Evolutionary conservation across 2,797 vertebrate species (phyloP), one percentile per base, ranked within the genome.

Genomic region (Lindbergichthys nudifrons): DNA sequence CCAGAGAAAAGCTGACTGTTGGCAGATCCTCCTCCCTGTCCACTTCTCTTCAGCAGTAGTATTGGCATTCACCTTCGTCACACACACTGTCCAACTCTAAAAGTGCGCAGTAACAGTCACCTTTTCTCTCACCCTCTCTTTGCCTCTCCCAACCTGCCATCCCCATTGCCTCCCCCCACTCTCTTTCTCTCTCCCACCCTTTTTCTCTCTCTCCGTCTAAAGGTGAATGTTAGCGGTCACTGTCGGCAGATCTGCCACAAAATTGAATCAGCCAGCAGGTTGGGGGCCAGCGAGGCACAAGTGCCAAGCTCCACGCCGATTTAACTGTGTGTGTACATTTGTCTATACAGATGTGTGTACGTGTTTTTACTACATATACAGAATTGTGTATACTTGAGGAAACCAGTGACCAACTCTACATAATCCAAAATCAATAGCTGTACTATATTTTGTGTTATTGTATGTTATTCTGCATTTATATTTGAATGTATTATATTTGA

Each of bases 241-340:
- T 75, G 85, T 86, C 77, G 73, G 88, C 87, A 87, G 75, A 90
- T 90, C 86, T 84, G 85, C 84, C 85, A 81, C 84, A 83, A 90
- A 93, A 93, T 92, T 93, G 85, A 92, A 93, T 92, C 89, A 91
- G 79, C 87, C 81, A 87, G 87, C 88, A 88, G 87, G 88, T 92
- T 89, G 83, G 87, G 73, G 87, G 87, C 86, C 90, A 86, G 81
- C 52, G 70, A 90, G 83, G 73, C 80, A 80, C 77, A 66, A 83
- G 84, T 89, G 88, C 88, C 85, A 90, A 91, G 79, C 76, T 65
- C 75, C 75, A 77, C 83, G 66, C 84, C 87, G 84, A 90, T 90
- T 90, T 89, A 89, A 93, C 92, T 92, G 30, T 56, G 18, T 65
- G 18, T 56, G 16, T 41, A 16, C 11, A 26, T 19, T 41, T 70